Evolutionary conservation across 2,113 vertebrate genomes (phyloP).

Genomic region (Toxotes jaculatrix): DNA sequence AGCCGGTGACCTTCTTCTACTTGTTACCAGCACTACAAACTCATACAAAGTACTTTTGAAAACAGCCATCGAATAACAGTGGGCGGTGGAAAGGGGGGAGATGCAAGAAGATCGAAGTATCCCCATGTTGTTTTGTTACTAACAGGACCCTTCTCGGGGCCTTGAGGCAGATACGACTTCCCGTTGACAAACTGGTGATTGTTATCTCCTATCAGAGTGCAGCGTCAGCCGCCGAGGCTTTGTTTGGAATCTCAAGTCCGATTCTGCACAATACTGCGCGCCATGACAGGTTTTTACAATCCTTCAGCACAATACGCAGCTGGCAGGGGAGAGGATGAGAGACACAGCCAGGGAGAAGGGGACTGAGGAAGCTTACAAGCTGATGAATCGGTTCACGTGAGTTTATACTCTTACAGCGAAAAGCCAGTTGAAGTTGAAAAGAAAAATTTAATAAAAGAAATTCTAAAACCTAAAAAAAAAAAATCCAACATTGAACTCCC

Average conservation of each 20-base stretch:
- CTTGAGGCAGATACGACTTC: constrained; percentile 66
- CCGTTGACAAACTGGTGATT: constrained; percentile 78
- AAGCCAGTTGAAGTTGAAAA: constrained; percentile 10
- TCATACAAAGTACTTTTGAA: constrained; percentile 73
- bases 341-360: constrained; percentile 2
- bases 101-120: constrained; percentile 67
- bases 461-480: background rate
- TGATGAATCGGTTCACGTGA: constrained; percentile 43
- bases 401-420: constrained; percentile 32
- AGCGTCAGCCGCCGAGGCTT: constrained; percentile 51
- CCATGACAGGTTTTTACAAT: constrained; percentile 64
- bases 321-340: constrained; percentile 52
- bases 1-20: constrained; percentile 73
- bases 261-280: constrained; percentile 45
- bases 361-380: constrained; percentile 18
- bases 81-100: constrained; percentile 10
- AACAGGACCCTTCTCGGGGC: constrained; percentile 60
- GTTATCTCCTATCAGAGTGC: constrained; percentile 75
- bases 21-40: constrained; percentile 57
- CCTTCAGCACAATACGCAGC: constrained; percentile 49
- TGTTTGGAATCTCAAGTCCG: constrained; percentile 71
- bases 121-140: constrained; percentile 70
- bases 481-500: constrained; percentile 6
- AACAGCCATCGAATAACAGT: constrained; percentile 77
- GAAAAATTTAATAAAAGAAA: background rate